Evolutionary conservation across 2,888 invertebrate species (phyloP).

Genomic region (Lepidonotus clava): DNA sequence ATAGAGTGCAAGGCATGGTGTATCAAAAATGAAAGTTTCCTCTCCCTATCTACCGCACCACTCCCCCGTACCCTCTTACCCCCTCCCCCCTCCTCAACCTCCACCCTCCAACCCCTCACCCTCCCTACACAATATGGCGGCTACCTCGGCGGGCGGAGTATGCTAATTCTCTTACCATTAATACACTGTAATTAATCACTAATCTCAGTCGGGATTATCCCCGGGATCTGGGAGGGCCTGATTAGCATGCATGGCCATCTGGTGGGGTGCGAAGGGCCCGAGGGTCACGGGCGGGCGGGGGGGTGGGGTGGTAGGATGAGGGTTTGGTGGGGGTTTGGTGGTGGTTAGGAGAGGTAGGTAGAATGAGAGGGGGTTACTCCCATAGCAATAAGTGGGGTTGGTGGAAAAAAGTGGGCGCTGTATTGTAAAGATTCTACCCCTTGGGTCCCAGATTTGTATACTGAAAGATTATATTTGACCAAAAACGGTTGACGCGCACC

Average conservation of each 20-base stretch:
- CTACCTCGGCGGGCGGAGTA: conserved; percentile 2
- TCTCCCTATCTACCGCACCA: not conserved
- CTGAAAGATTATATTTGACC: too few relatives aligned
- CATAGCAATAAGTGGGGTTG: too few relatives aligned
- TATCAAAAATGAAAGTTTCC: too few relatives aligned
- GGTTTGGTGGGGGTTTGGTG: not conserved
- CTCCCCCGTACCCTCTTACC: not conserved
- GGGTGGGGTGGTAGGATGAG: not conserved
- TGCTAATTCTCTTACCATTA: conserved; percentile 48
- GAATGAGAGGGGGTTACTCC: too few relatives aligned
- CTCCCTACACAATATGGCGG: conserved; percentile 40
- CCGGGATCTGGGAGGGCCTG: not conserved
- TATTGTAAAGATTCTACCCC: too few relatives aligned
- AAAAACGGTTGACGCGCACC: too few relatives aligned
- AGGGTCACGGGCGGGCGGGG: not conserved
- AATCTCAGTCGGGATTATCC: conserved; percentile 44
- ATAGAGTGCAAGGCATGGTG: too few relatives aligned
- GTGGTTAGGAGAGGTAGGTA: not conserved
- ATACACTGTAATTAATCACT: conserved; percentile 53
- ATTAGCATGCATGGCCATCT: conserved; percentile 53
- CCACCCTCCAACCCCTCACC: not conserved
- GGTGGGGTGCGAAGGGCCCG: conserved; percentile 22
- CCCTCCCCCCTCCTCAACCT: not conserved
- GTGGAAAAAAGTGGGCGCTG: too few relatives aligned
- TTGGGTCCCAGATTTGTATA: too few relatives aligned